phyloP scores from a whole-genome alignment of 2,888 invertebrate species.

The Teleiodes luculella region DNA sequence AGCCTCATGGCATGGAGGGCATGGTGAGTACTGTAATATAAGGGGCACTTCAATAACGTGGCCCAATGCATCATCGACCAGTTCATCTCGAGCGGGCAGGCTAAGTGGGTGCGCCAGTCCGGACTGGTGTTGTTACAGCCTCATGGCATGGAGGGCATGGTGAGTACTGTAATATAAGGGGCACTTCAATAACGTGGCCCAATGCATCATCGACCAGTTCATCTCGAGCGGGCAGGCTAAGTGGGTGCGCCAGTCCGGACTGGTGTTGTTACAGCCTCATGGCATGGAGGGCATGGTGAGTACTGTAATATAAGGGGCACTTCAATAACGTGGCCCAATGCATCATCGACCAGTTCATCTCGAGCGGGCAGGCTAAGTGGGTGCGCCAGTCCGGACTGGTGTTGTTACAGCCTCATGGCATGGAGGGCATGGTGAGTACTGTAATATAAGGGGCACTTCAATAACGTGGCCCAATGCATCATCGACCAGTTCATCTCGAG shows the following conservation, averaged over 20 bases:
- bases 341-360: slow-evolving; percentile 95
- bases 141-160: slow-evolving; percentile 99
- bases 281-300: slow-evolving; percentile 98
- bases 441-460: slow-evolving; percentile 99
- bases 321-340: slow-evolving; percentile 99
- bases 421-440: slow-evolving; percentile 96
- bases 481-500: slow-evolving; percentile 95
- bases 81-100: slow-evolving; percentile 94
- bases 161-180: too few species aligned
- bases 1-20: slow-evolving; percentile 99
- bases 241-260: slow-evolving; percentile 98
- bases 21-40: slow-evolving; percentile 79
- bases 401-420: slow-evolving; percentile 97
- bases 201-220: slow-evolving; percentile 97
- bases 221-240: slow-evolving; percentile 96
- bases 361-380: slow-evolving; percentile 98
- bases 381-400: slow-evolving; percentile 97
- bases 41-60: slow-evolving; percentile 99
- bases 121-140: slow-evolving; percentile 97
- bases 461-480: slow-evolving; percentile 98
- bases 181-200: slow-evolving; percentile 99
- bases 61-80: slow-evolving; percentile 99
- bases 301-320: too few species aligned
- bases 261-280: slow-evolving; percentile 97
- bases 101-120: slow-evolving; percentile 98